Percentiles rank a stretch among this genome's conserved stretches.
phyloP scores from a whole-genome alignment of 2,113 vertebrate species.

The Pseudopodoces humilis region DNA sequence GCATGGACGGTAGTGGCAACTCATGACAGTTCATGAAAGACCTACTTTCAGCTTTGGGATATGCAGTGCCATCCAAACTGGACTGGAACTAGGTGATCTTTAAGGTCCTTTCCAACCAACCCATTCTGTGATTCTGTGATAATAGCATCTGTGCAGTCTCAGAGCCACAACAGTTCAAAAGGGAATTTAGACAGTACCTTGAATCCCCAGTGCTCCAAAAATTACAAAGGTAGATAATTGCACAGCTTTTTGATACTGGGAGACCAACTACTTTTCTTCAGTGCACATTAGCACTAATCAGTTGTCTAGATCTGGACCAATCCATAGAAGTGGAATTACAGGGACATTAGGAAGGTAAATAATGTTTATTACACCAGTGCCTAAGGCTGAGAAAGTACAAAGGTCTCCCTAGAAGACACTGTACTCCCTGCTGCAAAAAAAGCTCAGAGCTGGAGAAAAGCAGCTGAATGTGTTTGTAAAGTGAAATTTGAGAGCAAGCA shows the following conservation, averaged over 20 bases:
- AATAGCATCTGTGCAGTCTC: not conserved
- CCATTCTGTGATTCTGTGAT: not conserved
- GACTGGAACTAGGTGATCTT: not conserved
- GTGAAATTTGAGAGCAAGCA: not conserved
- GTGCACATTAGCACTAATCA: not conserved
- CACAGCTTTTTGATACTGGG: not conserved
- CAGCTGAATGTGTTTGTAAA: not conserved
- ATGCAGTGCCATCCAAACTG: not conserved
- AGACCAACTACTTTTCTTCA: not conserved
- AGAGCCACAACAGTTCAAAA: not conserved
- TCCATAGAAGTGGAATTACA: not conserved
- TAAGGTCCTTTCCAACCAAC: not conserved
- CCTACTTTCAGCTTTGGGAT: not conserved
- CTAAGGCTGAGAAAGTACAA: not conserved
- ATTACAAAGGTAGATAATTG: not conserved
- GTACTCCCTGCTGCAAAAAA: not conserved
- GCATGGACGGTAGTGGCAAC: fast-evolving
- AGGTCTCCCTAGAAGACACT: not conserved
- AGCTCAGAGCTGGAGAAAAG: not conserved
- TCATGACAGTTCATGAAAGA: not conserved
- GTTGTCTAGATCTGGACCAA: not conserved
- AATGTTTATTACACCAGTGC: not conserved
- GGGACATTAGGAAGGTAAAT: not conserved
- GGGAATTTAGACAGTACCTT: not conserved
- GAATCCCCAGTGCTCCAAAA: not conserved